Conservation (phyloP, 2,797 vertebrate species). For the Coregonus sp. region DNA sequence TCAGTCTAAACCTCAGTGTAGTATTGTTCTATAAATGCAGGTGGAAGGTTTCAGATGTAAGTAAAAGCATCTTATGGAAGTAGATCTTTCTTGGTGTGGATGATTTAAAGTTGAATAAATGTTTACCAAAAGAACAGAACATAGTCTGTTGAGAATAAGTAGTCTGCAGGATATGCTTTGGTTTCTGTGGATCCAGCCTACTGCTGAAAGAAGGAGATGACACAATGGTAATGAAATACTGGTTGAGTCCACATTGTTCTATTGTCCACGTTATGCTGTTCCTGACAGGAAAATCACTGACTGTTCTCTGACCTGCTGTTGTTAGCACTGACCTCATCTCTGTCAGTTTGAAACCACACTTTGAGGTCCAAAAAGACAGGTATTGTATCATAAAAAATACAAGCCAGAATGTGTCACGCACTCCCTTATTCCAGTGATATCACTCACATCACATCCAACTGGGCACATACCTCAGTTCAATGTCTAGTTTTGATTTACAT, state of each 20-base stretch:
- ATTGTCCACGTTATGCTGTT: slow-evolving; percentile 37
- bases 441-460: not conserved
- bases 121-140: slow-evolving; percentile 17
- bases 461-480: too few relatives aligned
- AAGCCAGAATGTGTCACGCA: not conserved
- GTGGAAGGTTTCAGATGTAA: slow-evolving; percentile 22
- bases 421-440: slow-evolving; percentile 32
- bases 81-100: too few relatives aligned
- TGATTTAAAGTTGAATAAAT: too few relatives aligned
- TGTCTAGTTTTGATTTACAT: too few relatives aligned
- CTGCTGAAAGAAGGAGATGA: slow-evolving; percentile 27
- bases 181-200: slow-evolving; percentile 37
- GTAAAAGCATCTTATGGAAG: too few relatives aligned
- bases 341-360: not conserved
- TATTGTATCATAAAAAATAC: slow-evolving; percentile 22
- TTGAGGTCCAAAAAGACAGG: slow-evolving; percentile 2
- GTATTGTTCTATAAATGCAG: slow-evolving; percentile 18
- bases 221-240: slow-evolving; percentile 32
- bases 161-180: slow-evolving; percentile 16
- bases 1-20: slow-evolving; percentile 23
- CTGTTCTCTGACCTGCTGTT: slow-evolving; percentile 48
- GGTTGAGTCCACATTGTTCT: slow-evolving; percentile 43
- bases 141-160: slow-evolving; percentile 18
- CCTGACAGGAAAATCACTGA: slow-evolving; percentile 28
- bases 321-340: not conserved